phyloP scores from a whole-genome alignment of 2,797 vertebrate genomes.

The Diglossa cyanea region DNA sequence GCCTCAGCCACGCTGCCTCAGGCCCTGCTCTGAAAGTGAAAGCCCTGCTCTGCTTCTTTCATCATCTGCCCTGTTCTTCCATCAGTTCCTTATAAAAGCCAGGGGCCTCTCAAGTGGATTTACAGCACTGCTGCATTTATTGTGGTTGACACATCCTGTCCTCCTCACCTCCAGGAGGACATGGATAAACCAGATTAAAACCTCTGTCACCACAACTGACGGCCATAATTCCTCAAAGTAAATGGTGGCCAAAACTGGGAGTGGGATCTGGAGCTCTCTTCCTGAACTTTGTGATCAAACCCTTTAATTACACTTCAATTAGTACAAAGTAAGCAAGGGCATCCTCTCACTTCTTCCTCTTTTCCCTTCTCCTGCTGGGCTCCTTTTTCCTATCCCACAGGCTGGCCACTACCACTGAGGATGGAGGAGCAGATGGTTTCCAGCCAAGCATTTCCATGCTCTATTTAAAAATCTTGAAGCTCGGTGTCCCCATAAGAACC shows the following conservation, averaged over 20 bases:
- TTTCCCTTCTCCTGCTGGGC: neutral
- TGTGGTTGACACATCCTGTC: accelerated
- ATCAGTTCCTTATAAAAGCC: neutral
- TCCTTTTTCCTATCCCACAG: neutral
- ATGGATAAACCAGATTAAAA: neutral
- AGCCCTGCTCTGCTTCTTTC: neutral
- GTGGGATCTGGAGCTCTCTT: neutral
- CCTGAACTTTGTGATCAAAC: neutral
- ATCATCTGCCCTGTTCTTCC: neutral
- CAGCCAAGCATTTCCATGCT: neutral
- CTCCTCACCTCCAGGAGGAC: accelerated
- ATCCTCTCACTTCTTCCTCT: neutral
- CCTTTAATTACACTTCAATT: neutral
- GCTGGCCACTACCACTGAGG: neutral
- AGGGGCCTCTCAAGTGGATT: neutral
- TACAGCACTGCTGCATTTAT: neutral
- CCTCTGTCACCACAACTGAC: neutral
- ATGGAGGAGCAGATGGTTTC: neutral
- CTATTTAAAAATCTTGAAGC: conserved; percentile 21
- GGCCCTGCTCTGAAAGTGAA: neutral
- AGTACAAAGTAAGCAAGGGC: neutral
- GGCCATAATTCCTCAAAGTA: neutral
- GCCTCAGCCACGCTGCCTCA: conserved; percentile 64
- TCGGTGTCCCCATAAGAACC: neutral
- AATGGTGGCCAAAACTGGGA: neutral